Evolutionary conservation across 1,140 invertebrate genomes (phyloP), one percentile per base, ranked within the genome.

Genomic region (Harpegnathos saltator): DNA sequence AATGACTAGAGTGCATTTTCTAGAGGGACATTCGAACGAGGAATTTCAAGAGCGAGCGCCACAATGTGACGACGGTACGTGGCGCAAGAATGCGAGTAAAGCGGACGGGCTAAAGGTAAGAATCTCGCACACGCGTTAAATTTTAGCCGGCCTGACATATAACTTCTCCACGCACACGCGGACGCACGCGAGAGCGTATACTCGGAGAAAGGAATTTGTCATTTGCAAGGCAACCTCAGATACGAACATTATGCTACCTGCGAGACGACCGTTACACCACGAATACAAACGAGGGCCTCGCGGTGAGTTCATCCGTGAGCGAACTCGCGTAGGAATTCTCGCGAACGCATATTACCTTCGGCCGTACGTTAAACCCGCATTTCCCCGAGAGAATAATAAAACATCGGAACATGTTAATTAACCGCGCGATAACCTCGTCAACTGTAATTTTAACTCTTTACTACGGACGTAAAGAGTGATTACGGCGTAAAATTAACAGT

Each of bases 161-260:
- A 3, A 17, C 62, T 74, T 33, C 33, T 38, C 62, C 11, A n/a
- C n/a, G n/a, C n/a, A n/a, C n/a, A n/a, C n/a, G 3, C 52, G 52
- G 14, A 44, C 38, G 68, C 5, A n/a, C n/a, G n/a, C 74, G 24
- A 54, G 29, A 44, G 33, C 44, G 22, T 12, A 11, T 58, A 17
- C 38, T 9, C 38, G 38, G 78, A 38, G 80, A 87, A 86, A 78
- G 85, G 85, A 86, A 86, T 83, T 86, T 78, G 73, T 87, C 85
- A 78, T 86, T 83, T 71, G 68, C 85, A 62, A 87, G 56, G 17
- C 66, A 82, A 56, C 80, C 48, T 87, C 83, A 72, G 52, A 78
- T 77, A 52, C 48, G 33, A 75, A 24, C 63, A 86, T 86, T 87
- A 85, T 63, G 83, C 65, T 52, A 77, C 72, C 52, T 78, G 80